Conservation (phyloP, 1,140 invertebrate genomes). For the Pissodes strobi region DNA sequence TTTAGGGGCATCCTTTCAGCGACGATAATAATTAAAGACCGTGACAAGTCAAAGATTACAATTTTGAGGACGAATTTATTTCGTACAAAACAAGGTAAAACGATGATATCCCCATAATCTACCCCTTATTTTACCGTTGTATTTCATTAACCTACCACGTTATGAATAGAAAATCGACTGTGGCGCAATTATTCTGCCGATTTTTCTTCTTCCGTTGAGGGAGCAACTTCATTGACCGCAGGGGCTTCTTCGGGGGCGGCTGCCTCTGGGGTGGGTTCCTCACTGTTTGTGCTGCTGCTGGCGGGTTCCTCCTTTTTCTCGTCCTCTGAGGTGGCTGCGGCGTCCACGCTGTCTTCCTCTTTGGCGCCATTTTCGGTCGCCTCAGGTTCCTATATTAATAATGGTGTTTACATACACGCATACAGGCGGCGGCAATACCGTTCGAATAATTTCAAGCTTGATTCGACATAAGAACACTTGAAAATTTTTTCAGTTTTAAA, state of each 20-base stretch:
- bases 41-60: too few species aligned
- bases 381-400: constrained; percentile 50
- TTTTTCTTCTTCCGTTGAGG: constrained; percentile 41
- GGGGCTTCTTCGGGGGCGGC: constrained; percentile 4
- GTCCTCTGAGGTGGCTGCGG: constrained; percentile 37
- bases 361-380: constrained; percentile 52
- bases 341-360: constrained; percentile 46
- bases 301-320: constrained; percentile 44
- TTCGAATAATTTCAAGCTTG: too few species aligned
- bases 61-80: too few species aligned
- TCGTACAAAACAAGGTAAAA: too few species aligned
- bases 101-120: too few species aligned
- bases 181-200: constrained; percentile 46
- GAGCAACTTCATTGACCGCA: not conserved
- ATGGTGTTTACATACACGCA: too few species aligned
- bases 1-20: too few species aligned
- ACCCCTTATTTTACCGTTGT: constrained; percentile 33
- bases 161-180: constrained; percentile 39
- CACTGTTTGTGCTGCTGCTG: constrained; percentile 36
- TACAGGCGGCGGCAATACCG: too few species aligned
- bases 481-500: too few species aligned
- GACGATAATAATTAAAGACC: too few species aligned
- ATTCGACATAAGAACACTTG: too few species aligned
- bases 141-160: constrained; percentile 46
- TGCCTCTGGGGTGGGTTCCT: constrained; percentile 35